These are phyloP conservation scores for Pseudomyrmex gracilis DNA, from an alignment of 1,140 invertebrate genomes.

Conservation along the genomic window DNA sequence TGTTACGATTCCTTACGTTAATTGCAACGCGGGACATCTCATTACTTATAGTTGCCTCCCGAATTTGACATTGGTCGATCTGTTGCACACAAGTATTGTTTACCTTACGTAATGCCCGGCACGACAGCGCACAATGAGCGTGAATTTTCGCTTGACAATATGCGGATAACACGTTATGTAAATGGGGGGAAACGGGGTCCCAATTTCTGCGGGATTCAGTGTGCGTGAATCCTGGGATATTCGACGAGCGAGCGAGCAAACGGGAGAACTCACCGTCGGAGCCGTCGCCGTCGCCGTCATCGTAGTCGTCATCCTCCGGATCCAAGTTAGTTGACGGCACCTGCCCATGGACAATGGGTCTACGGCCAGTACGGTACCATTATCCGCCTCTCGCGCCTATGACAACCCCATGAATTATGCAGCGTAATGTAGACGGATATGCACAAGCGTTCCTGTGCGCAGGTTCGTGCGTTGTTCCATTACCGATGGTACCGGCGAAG, in stretches of 20 bases:
- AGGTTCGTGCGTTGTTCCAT: slow-evolving; percentile 74
- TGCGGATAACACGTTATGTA: slow-evolving; percentile 67
- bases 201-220: slow-evolving; percentile 56
- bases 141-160: slow-evolving; percentile 65
- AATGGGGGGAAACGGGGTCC: slow-evolving; percentile 40
- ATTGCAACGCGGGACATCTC: not conserved
- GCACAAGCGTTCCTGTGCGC: slow-evolving; percentile 68
- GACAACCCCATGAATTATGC: slow-evolving; percentile 84
- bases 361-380: slow-evolving; percentile 79
- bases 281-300: slow-evolving; percentile 67
- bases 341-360: slow-evolving; percentile 77
- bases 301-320: slow-evolving; percentile 73
- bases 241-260: slow-evolving; percentile 60
- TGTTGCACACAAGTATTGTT: slow-evolving; percentile 57
- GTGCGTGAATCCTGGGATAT: slow-evolving; percentile 76
- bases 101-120: slow-evolving; percentile 36
- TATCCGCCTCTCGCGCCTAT: slow-evolving; percentile 84
- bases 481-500: slow-evolving; percentile 72
- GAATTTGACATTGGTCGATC: slow-evolving; percentile 49
- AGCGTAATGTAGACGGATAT: slow-evolving; percentile 84
- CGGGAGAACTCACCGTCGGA: slow-evolving; percentile 50
- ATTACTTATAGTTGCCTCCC: not conserved
- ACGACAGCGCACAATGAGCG: slow-evolving; percentile 39
- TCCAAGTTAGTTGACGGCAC: slow-evolving; percentile 72
- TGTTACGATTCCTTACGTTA: not conserved